Evolutionary conservation across 2,797 vertebrate genomes (phyloP).

Genomic region (Melanotaenia pygmaea): DNA sequence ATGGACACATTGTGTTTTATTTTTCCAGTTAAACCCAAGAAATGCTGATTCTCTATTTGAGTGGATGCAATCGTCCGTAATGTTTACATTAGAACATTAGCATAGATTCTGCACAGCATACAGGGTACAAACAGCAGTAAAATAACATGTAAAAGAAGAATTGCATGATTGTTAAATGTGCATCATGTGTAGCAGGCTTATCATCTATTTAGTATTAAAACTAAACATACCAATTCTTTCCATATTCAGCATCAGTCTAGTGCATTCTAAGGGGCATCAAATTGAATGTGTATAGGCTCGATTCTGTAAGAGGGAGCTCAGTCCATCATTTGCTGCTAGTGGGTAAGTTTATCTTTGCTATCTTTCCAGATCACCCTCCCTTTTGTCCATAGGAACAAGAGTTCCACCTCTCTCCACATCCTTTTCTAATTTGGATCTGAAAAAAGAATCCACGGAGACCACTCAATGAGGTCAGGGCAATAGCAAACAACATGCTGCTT

Average conservation of each 20-base stretch:
- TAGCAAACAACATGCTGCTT: slow-evolving; percentile 43
- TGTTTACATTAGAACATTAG: slow-evolving; percentile 7
- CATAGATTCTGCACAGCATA: slow-evolving; percentile 9
- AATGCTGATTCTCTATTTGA: slow-evolving; percentile 10
- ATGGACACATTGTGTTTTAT: neutral
- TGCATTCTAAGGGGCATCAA: neutral
- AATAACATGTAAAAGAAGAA: neutral
- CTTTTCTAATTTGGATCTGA: slow-evolving; percentile 13
- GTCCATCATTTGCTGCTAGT: slow-evolving; percentile 15
- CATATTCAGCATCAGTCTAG: neutral
- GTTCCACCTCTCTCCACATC: slow-evolving; percentile 25
- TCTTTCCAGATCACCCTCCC: slow-evolving; percentile 59
- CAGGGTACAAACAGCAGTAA: neutral
- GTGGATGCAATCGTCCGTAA: neutral
- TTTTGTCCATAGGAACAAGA: slow-evolving; percentile 73
- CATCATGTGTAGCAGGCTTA: neutral
- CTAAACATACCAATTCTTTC: neutral
- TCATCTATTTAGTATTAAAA: neutral
- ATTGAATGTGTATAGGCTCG: neutral
- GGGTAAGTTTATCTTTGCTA: slow-evolving; percentile 43
- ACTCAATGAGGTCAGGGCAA: slow-evolving; percentile 57
- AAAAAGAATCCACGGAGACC: slow-evolving; percentile 40
- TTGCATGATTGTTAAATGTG: neutral
- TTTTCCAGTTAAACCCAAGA: slow-evolving; percentile 6
- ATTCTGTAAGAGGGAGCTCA: slow-evolving; percentile 6